Percentiles rank a stretch among this genome's conserved stretches.
These are phyloP conservation scores for Ferrisia virgata DNA, from an alignment of 2,888 invertebrate species.

Conservation along the genomic window DNA sequence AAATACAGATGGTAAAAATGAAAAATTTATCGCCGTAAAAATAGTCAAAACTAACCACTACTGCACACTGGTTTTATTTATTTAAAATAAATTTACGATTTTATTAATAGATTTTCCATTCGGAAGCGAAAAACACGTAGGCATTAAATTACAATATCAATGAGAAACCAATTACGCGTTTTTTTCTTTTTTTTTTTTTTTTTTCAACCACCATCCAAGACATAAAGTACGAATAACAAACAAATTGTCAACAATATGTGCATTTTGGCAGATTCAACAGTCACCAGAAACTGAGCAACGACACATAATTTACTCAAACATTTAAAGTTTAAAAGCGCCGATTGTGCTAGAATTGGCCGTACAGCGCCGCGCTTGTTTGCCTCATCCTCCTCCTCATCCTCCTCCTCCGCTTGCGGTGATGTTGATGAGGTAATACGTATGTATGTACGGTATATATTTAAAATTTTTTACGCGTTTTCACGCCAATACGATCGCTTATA, in stretches of 20 bases:
- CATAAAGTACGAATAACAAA: neutral
- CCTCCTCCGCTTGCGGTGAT: neutral
- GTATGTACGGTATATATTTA: neutral
- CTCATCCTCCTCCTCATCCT: too few relatives aligned
- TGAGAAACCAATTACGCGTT: neutral
- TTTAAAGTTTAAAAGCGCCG: neutral
- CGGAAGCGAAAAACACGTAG: neutral
- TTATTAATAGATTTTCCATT: neutral
- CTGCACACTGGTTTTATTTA: neutral
- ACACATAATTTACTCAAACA: neutral
- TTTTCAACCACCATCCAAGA: neutral
- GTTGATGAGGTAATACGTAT: neutral
- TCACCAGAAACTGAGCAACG: neutral
- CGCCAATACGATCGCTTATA: neutral
- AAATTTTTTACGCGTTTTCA: neutral
- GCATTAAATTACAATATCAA: neutral
- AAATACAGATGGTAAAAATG: neutral
- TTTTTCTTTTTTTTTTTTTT: neutral
- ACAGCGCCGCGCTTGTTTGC: neutral
- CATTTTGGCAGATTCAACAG: neutral
- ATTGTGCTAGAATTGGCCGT: neutral
- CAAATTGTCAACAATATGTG: neutral
- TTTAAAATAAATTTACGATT: neutral
- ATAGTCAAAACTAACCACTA: neutral
- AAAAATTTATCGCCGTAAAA: too few relatives aligned